Percentiles rank a stretch among this genome's conserved stretches.
Conservation (phyloP, 2,113 vertebrate genomes). For the Uropsilus gracilis region DNA sequence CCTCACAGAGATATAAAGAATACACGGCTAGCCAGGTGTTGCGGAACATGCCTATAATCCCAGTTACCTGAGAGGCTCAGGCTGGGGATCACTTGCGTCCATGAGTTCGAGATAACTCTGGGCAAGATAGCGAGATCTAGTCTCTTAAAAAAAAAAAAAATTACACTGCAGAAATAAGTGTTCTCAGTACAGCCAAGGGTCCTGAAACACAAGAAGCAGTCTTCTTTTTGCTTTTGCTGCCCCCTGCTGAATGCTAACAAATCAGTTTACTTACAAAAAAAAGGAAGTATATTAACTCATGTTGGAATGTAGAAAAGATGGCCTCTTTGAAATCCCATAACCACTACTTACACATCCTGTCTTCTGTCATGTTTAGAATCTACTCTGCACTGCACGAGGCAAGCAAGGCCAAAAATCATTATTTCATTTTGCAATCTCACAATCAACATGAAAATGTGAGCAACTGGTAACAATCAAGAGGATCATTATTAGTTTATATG, state of each 20-base stretch:
- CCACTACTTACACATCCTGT: background rate
- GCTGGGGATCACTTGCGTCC: no score
- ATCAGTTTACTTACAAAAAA: background rate
- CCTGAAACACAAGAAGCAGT: background rate
- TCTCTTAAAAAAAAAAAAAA: no score
- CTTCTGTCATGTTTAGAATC: background rate
- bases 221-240: constrained; percentile 70
- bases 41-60: no score
- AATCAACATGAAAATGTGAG: background rate
- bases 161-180: no score
- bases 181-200: rapidly evolving
- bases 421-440: background rate
- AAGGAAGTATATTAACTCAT: background rate
- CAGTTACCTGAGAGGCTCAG: no score
- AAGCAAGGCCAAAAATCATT: background rate
- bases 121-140: no score
- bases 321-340: background rate
- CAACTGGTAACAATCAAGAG: background rate
- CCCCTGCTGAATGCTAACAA: constrained; percentile 53
- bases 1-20: no score
- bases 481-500: background rate
- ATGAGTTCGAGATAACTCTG: no score
- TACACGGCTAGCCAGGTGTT: no score
- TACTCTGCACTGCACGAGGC: background rate
- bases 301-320: background rate